Evolutionary conservation across 2,888 invertebrate species (phyloP), one percentile per base, ranked within the genome.

Genomic region (Ochropacha duplaris): DNA sequence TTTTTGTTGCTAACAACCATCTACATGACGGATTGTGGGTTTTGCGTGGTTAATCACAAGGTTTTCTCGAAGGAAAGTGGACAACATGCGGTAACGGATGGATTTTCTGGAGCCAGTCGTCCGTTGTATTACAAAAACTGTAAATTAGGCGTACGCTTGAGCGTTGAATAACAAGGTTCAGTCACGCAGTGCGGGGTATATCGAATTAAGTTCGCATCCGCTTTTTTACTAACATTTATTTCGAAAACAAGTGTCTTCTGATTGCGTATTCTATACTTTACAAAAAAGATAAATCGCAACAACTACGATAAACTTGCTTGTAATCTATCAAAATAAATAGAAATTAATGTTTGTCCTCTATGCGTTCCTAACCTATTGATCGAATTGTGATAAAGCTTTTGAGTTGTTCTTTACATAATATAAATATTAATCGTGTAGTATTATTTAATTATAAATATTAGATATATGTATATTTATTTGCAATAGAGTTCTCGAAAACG

Each of bases 41-140:
- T 36, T 51, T 56, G 56, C 56, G n/a, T 51, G 39, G 51, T 26
- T 51, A 56, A 56, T 44, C 39, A 44, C 2, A 39, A 56, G 28
- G 22, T 36, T 36, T 50, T 36, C 44, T 31, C 34, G 22, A 14
- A 19, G 31, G 31, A 19, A 19, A 28, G 52, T 52, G 51, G 31
- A 51, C 51, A 51, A 51, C 31, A 51, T 31, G 52, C 26, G 51
- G 51, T 28, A 51, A 51, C 52, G 52, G 31, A 52, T 31, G 19
- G 44, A 44, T 44, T 44, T 44, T 19, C 9, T 52, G 19, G 52
- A 31, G 52, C 14, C 52, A 34, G 52, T 34, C 22, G 31, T 52
- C 52, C 52, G 52, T 12, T 24, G 26, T 9, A 19, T n/a, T 14
- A 44, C 31, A 52, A 52, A 52, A 52, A 52, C 28, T 52, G 0